Evolutionary conservation across 2,888 invertebrate genomes (phyloP), one percentile per base, ranked within the genome.

Genomic region (Acanthosepion esculentum): DNA sequence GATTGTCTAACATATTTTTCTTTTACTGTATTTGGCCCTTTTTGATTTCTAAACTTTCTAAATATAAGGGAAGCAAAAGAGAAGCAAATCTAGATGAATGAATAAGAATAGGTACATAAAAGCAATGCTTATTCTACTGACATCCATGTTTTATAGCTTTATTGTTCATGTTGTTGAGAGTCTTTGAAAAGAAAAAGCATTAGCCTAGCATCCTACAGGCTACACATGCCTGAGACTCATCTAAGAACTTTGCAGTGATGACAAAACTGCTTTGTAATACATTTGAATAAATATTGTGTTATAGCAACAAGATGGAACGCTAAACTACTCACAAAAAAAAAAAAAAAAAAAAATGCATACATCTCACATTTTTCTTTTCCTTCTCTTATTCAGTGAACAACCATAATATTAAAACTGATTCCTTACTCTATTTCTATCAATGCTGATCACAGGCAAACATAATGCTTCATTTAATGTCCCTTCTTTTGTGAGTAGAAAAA

Each of bases 221-320:
- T 78, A 78, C 12, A 78, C n/a, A n/a, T 78, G n/a, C n/a, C n/a
- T 33, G 15, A 78, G 78, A n/a, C 18, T 78, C 23, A 78, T 59
- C 26, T 59, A 20, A 59, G 59, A 20, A 23, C 23, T 59, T 23
- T 78, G 78, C 78, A 78, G 33, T 78, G 78, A 78, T n/a, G 78
- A 33, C 33, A 78, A 78, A 78, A 33, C 15, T 15, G n/a, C 78
- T 78, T 78, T 78, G 78, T 78, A 78, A 78, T 78, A 33, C n/a
- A 78, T 18, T 78, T 78, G 78, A 78, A 78, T 78, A 78, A 78
- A 78, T n/a, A 78, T 78, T 78, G 78, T 78, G 78, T 78, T 78
- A 33, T 33, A 78, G n/a, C 78, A 78, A 12, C 78, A 78, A 78
- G 78, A 33, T 78, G 78, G n/a, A 78, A 78, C 10, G 12, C 78